Base-by-base conservation (phyloP, 2,113 vertebrate species). In the Hipposideros armiger region DNA sequence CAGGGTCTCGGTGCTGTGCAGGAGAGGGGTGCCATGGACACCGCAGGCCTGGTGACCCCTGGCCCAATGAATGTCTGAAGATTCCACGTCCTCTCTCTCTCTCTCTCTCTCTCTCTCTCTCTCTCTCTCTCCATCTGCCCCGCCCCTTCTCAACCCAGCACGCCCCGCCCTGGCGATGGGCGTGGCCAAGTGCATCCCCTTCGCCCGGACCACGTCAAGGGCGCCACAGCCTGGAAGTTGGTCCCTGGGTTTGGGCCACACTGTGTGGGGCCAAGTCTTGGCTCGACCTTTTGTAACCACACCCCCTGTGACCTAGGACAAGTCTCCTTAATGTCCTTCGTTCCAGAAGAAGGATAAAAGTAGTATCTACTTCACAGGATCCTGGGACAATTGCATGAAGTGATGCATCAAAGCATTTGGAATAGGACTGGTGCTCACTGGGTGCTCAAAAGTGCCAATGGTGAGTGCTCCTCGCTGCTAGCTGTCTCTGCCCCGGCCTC, bases 361-460 rank as follows among this genome's bases (percentile, higher is more conserved):
- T 3, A 10, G 45, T 7, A 3, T 10, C 52, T 17, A 15, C 56
- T 20, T 56, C 42, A 4, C 36, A 58, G 66, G 14, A 15, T 32
- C 67, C 19, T 0, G 58, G 28, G 60, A 76, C 4, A 2, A 19
- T 0, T 4, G 7, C 15, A 26, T 0, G 47, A 56, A 30, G n/a
- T 0, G 5, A 20, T 0, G 7, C 95, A 1, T 36, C 3, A 0
- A 5, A 58, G 83, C 1, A 0, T 85, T 15, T 0, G 24, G 28
- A 2, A 14, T 0, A 0, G 58, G 60, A 72, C 64, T 22, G 32
- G 40, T 0, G 0, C 0, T 0, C n/a, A 6, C 4, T 1, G 45
- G 80, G 70, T 2, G 17, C 52, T 13, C 19, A 3, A 5, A 15
- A 16, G 28, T 2, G 36, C 5, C 60, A 0, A 0, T 2, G 58